Base-by-base conservation (phyloP, 2,888 invertebrate species). In the Aleiodes testaceus region DNA sequence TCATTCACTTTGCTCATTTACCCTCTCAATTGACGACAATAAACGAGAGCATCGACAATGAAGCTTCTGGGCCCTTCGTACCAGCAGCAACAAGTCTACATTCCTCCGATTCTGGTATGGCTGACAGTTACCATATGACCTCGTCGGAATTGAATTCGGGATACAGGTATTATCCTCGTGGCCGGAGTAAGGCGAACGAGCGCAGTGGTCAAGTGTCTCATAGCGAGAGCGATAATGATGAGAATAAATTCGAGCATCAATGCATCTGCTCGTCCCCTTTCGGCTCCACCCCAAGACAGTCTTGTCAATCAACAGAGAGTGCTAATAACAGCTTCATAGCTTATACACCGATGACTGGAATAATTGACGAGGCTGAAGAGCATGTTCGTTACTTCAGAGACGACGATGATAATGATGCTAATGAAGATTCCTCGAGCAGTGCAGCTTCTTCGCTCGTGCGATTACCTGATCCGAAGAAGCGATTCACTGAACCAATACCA, bases 101-200 rank as follows among this genome's bases (percentile, higher is more conserved):
- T 6, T 95, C 95, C 14, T 87, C 88, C 7, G 94, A 94, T 85
- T 95, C 95, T 0, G 96, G 96, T 22, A 93, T 96, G 88, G 95
- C 94, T 0, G 95, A 95, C 26, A 95, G 94, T 87, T 94, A 93
- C 69, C 83, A 83, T n/a, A 75, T 85, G 4, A 82, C 83, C 65
- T 86, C 85, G 18, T 80, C 82, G 1, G 85, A 84, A 22, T 71
- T 84, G 0, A 76, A 75, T 69, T 84, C 83, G 2, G 81, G 79
- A 63, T 84, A 84, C 70, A 81, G 79, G 66, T 82, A 79, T 14
- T 81, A 77, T 61, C 70, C 77, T 1, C 75, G 75, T 36, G 65
- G 75, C 53, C 68, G 70, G 22, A 75, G 75, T 12, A 81, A 82
- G 52, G 80, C 73, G 26, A 72, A 50, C 22, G 72, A 74, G 47